Conservation (phyloP, 2,113 vertebrate species). For the Etheostoma cragini region DNA sequence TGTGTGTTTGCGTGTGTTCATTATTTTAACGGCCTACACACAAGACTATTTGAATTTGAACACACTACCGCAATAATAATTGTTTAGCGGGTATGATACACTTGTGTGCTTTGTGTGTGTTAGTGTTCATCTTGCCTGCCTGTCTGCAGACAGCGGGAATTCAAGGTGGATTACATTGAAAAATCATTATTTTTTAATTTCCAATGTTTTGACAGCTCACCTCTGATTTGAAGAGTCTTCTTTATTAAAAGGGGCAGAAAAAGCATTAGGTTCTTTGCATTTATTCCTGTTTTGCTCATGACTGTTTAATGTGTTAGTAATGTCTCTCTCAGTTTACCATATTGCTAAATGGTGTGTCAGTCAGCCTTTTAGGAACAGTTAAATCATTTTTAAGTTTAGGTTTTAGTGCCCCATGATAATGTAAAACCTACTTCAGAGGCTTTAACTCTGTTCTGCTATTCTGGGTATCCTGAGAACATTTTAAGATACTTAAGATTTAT, state of each 20-base stretch:
- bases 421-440: background rate
- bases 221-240: background rate
- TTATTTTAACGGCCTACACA: too few relatives aligned
- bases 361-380: background rate
- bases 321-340: background rate
- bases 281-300: background rate
- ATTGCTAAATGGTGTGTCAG: background rate
- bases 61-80: too few relatives aligned
- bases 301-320: background rate
- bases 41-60: too few relatives aligned
- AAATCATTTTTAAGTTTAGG: too few relatives aligned
- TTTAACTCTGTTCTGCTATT: background rate
- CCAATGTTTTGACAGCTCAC: background rate
- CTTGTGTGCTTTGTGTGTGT: background rate
- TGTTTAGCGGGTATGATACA: too few relatives aligned
- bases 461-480: too few relatives aligned
- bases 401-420: background rate
- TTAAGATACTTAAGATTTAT: background rate
- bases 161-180: background rate
- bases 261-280: too few relatives aligned
- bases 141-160: background rate
- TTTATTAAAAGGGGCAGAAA: background rate
- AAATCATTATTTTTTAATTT: background rate
- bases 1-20: too few relatives aligned
- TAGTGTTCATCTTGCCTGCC: slow-evolving; percentile 3